Evolutionary conservation across 2,797 vertebrate species (phyloP), one percentile per base, ranked within the genome.

Genomic region (Acestrorhynchus altus): DNA sequence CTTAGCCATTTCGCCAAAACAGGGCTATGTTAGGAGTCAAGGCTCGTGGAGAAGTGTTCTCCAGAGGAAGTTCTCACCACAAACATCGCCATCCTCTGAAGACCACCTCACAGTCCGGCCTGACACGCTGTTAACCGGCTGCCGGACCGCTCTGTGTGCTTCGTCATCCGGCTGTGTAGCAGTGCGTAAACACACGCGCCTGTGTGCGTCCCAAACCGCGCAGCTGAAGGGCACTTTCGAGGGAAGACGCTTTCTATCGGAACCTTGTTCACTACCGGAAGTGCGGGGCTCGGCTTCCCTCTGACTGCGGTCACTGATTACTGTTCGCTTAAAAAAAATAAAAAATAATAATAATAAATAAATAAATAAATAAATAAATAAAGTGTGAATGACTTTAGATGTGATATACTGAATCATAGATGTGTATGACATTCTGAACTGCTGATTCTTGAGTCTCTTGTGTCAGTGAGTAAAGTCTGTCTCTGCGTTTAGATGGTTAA

Each of bases 151-250:
- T 78, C 79, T 86, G 84, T 83, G 86, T 76, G 66, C 59, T 86
- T 85, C 87, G 87, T 89, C 86, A 87, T 79, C 46, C 28, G 31
- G 40, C 70, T 74, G 76, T 72, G 83, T 74, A 70, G 78, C 76
- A 2, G 31, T 35, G 31, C 71, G 49, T 65, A 69, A 66, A 68
- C 70, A 46, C 56, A 57, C 44, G 31, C 2, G 31, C 2, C 31
- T 2, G 16, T 16, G 9, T 1, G 52, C 52, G 20, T 26, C 2
- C 52, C 9, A 56, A 56, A 24, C 49, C 18, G 9, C 4, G 4
- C 4, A 12, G 12, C 1, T 22, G n/a, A 22, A 52, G 51, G n/a
- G 18, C 51, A 52, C 51, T 52, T 52, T 2, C 12, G 6, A 47
- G 15, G 46, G 11, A 3, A 15, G 16, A 1, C 15, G 16, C 2